Evolutionary conservation across 2,888 invertebrate species (phyloP), one percentile per base, ranked within the genome.

Genomic region (Cyclophora albipunctata): DNA sequence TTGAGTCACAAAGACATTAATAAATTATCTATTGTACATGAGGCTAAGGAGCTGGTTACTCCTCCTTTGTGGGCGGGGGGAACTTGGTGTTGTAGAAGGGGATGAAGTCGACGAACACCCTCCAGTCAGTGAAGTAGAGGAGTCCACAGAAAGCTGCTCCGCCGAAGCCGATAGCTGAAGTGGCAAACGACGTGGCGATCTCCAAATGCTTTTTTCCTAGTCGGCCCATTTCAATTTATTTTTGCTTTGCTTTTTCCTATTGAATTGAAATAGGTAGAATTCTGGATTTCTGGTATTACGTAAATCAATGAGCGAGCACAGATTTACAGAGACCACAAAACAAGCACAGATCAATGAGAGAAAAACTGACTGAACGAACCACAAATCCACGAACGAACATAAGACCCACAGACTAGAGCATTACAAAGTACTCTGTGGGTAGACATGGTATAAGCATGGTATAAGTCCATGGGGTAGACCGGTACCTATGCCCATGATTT

Each of bases 101-200:
- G 58, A 96, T 79, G 75, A 93, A 92, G 61, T 92, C 90, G 46
- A 93, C 88, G 57, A 96, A 83, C 47, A 91, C 72, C 78, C 91
- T 93, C 96, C 96, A 96, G 72, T 96, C 96, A 0, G 95, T 95
- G 62, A 93, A 90, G 78, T 94, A 96, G 3, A 93, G 78, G 5
- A 94, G 59, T 0, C 83, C 87, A 34, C 91, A 68, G 52, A 91
- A 89, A n/a, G 90, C 92, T 0, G 92, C 88, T 40, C 90, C 90
- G 45, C 95, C 95, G 71, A 92, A 96, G 0, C 88, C 86, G 0
- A 80, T 69, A 20, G 90, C 90, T 4, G 94, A 92, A 20, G 92
- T 89, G 41, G 91, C 53, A 90, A 78, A 83, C 48, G 78, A 64
- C 40, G 75, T 71, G 6, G 90, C 90, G 34, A 91, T 79, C 66